Conservation (phyloP, 1,140 invertebrate species). For the Bombus breviceps region DNA sequence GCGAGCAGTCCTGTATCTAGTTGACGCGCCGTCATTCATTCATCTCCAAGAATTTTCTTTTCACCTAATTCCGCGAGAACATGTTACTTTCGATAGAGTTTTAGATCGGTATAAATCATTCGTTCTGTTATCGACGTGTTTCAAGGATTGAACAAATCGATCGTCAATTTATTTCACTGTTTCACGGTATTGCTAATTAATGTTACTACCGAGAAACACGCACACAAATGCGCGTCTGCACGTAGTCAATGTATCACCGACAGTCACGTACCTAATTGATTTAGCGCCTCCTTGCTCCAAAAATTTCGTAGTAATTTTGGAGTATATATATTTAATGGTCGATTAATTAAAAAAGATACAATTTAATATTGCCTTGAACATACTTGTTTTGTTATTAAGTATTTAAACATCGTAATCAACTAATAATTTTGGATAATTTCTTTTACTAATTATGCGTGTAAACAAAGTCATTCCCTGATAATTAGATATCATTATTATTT, state of each 20-base stretch:
- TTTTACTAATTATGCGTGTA: neutral
- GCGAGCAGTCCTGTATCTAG: slow-evolving; percentile 54
- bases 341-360: too few species aligned
- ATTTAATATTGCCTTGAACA: neutral
- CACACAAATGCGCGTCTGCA: neutral
- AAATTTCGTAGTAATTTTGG: neutral
- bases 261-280: slow-evolving; percentile 43
- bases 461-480: neutral
- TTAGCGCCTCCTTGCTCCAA: slow-evolving; percentile 16
- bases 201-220: slow-evolving; percentile 32
- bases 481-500: neutral
- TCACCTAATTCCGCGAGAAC: neutral
- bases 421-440: neutral
- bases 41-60: slow-evolving; percentile 31
- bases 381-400: neutral
- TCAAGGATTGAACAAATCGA: accelerated
- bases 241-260: neutral
- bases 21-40: slow-evolving; percentile 53
- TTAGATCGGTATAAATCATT: too few species aligned
- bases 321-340: neutral
- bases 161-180: neutral
- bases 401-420: neutral
- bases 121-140: accelerated
- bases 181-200: slow-evolving; percentile 29
- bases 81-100: too few species aligned